Evolutionary conservation across 1,140 invertebrate genomes (phyloP).

Genomic region (Drosophila serrata): DNA sequence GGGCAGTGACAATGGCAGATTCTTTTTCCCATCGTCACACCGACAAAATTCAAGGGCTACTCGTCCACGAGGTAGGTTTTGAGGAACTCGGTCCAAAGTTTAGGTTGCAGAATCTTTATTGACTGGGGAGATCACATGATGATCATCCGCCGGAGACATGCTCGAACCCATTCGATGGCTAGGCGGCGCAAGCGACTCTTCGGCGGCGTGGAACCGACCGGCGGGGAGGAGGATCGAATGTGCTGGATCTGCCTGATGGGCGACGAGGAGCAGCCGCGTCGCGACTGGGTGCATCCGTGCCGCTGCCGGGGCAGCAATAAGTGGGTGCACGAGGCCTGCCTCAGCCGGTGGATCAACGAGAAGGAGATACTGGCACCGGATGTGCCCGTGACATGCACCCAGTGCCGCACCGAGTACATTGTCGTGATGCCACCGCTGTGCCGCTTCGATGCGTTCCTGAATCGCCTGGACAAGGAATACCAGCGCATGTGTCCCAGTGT

Average conservation of each 20-base stretch:
- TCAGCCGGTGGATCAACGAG: constrained; percentile 68
- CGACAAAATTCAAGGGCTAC: not conserved
- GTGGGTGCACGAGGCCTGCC: constrained; percentile 71
- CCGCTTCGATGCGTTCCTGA: constrained; percentile 46
- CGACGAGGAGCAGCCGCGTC: constrained; percentile 46
- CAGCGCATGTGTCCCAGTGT: constrained; percentile 54
- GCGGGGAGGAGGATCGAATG: constrained; percentile 34
- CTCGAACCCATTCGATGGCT: not conserved
- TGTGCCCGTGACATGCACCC: constrained; percentile 43
- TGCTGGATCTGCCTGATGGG: constrained; percentile 67
- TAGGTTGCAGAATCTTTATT: no score
- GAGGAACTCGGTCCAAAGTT: not conserved
- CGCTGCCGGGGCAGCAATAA: constrained; percentile 70
- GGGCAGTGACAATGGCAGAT: not conserved
- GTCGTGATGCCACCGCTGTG: constrained; percentile 54
- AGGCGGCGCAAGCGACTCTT: constrained; percentile 1
- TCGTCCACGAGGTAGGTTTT: not conserved
- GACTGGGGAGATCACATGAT: not conserved
- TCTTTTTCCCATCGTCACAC: not conserved
- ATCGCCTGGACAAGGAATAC: constrained; percentile 44
- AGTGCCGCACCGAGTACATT: constrained; percentile 66
- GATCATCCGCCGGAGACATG: not conserved
- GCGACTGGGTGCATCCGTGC: constrained; percentile 65
- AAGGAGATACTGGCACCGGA: constrained; percentile 49
- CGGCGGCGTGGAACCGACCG: constrained; percentile 17